Base-by-base conservation (phyloP, 2,888 invertebrate species). In the Daptonema setosum region DNA sequence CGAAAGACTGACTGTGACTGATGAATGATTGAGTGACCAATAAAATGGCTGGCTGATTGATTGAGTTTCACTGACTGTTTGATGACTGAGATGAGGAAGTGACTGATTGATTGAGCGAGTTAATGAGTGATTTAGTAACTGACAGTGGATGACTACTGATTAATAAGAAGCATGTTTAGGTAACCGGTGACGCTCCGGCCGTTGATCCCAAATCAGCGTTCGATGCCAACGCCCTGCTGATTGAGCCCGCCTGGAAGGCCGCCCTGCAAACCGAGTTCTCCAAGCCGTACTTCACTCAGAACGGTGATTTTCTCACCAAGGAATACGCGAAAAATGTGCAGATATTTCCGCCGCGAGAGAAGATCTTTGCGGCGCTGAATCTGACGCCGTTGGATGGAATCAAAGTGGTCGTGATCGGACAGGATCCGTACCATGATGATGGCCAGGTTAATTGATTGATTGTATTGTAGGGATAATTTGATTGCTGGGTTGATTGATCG, bases 371-470 rank as follows among this genome's bases (percentile, higher is more conserved):
- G 58, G 71, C 72, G 3, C 71, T 74, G 58, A 70, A 72, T 54
- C 51, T 68, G 55, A 71, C 73, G 8, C 71, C 72, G 14, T 58
- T 73, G 28, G 58, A 67, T 28, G 60, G 70, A 57, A 68, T 73
- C 58, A 61, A 63, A 54, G 70, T 68, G 2, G 70, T 70, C n/a
- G 59, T 70, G 24, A 63, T 70, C 45, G 70, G 70, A 14, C 76
- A 77, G 61, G 80, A 80, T 68, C 80, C 80, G 0, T 80, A 80
- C 65, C 80, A 80, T 69, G 73, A 64, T 50, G 62, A 61, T 41
- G 61, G 64, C 43, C 68, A 68, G 61, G 65, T 65, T 22, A 45
- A 8, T 11, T 35, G 35, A 8, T n/a, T n/a, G n/a, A n/a, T n/a
- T n/a, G 17, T 54, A n/a, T 14, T 28, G 45, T 55, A 30, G 41